phyloP scores from a whole-genome alignment of 2,797 vertebrate genomes.

The Tenualosa thibaudeaui region DNA sequence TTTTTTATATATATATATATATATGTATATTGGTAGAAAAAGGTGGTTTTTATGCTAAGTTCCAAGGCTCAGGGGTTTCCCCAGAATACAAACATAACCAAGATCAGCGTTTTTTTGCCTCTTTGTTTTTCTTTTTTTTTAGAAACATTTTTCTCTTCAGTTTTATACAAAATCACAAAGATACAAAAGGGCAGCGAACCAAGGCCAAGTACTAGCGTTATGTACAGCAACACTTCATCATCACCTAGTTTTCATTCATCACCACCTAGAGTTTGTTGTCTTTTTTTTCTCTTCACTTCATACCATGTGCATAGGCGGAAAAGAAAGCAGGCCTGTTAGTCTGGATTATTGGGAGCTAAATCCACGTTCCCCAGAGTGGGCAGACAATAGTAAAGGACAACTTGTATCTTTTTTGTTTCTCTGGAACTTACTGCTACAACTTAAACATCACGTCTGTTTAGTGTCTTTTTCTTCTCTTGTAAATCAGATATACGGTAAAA shows the following conservation, averaged over 20 bases:
- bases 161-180: slow-evolving; percentile 99
- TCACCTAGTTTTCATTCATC: slow-evolving; percentile 76
- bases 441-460: slow-evolving; percentile 63
- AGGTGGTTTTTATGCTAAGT: slow-evolving; percentile 80
- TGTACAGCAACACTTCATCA: slow-evolving; percentile 85
- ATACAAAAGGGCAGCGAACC: slow-evolving; percentile 99
- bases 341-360: slow-evolving; percentile 78
- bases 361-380: slow-evolving; percentile 64
- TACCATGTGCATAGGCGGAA: slow-evolving; percentile 95
- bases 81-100: slow-evolving; percentile 96
- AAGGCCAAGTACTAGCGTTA: slow-evolving; percentile 98
- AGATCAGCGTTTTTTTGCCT: slow-evolving; percentile 62
- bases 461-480: slow-evolving; percentile 55
- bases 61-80: slow-evolving; percentile 97
- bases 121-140: slow-evolving; percentile 81
- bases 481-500: slow-evolving; percentile 40
- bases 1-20: slow-evolving; percentile 32
- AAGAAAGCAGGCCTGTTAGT: slow-evolving; percentile 86
- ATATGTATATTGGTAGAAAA: slow-evolving; percentile 84
- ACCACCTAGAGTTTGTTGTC: slow-evolving; percentile 77
- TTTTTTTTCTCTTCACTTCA: slow-evolving; percentile 57
- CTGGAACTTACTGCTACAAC: slow-evolving; percentile 66
- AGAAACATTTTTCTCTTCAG: slow-evolving; percentile 84
- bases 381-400: slow-evolving; percentile 62
- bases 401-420: slow-evolving; percentile 57